Percentiles rank a stretch among this genome's conserved stretches.
Evolutionary conservation across 2,113 vertebrate species (phyloP).

Genomic region (Melospiza georgiana): DNA sequence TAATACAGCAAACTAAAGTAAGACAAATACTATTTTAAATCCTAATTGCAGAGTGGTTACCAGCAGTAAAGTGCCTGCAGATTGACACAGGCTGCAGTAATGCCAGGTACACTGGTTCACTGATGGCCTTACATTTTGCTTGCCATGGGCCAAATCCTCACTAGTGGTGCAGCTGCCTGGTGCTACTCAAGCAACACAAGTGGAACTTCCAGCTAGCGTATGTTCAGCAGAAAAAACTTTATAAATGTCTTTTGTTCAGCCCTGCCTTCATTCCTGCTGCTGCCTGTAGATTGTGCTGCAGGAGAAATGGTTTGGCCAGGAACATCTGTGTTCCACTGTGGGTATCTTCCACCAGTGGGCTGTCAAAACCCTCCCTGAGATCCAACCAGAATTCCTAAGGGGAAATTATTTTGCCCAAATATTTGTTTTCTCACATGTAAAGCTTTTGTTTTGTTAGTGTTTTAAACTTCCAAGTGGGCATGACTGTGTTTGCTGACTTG

Average conservation of each 20-base stretch:
- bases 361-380: neutral
- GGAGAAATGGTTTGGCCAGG: neutral
- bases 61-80: neutral
- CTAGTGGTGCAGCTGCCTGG: neutral
- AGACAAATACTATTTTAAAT: neutral
- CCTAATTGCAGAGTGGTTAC: neutral
- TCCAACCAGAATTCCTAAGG: neutral
- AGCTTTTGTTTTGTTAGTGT: neutral
- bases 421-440: neutral
- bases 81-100: neutral
- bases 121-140: neutral
- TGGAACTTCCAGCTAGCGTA: neutral
- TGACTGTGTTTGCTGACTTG: neutral
- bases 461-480: neutral
- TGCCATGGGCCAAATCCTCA: neutral
- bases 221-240: neutral
- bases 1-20: neutral
- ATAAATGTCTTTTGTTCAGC: neutral
- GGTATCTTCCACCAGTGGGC: neutral
- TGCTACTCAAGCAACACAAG: neutral
- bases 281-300: neutral
- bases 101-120: neutral
- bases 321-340: rapidly evolving
- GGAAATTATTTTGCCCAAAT: neutral
- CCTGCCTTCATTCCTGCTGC: neutral